phyloP scores from a whole-genome alignment of 2,797 vertebrate genomes.

The Meda fulgida region DNA sequence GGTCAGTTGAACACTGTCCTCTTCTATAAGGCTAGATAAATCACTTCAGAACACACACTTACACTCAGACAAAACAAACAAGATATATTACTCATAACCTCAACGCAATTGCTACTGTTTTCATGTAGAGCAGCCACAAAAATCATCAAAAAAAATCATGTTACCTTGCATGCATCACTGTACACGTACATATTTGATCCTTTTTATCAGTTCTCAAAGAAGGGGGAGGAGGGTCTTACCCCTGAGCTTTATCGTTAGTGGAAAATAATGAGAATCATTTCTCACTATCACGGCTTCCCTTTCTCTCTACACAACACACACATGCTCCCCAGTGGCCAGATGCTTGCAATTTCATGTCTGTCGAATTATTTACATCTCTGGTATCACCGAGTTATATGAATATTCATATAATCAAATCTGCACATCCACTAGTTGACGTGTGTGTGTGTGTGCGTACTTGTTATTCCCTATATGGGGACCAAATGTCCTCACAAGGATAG shows the following conservation, averaged over 20 bases:
- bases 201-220: conserved; percentile 13
- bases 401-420: conserved; percentile 66
- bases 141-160: neutral
- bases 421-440: conserved; percentile 56
- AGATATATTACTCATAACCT: neutral
- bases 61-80: conserved; percentile 36
- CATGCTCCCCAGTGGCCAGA: conserved; percentile 64
- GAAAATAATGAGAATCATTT: conserved; percentile 48
- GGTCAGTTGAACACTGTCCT: conserved; percentile 68
- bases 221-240: neutral
- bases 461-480: neutral
- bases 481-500: too few species aligned
- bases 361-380: conserved; percentile 73
- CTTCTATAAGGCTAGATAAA: conserved; percentile 74
- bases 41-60: conserved; percentile 65
- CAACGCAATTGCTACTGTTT: neutral
- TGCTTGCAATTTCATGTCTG: conserved; percentile 67
- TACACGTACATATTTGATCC: neutral
- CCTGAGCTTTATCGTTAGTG: conserved; percentile 38
- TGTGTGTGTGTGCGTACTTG: neutral
- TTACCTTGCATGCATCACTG: neutral
- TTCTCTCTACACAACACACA: conserved; percentile 15
- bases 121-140: neutral
- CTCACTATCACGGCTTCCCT: conserved; percentile 35
- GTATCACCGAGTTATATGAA: conserved; percentile 66